Evolutionary conservation across 1,140 invertebrate species (phyloP).

Genomic region (Pachypsylla venusta): DNA sequence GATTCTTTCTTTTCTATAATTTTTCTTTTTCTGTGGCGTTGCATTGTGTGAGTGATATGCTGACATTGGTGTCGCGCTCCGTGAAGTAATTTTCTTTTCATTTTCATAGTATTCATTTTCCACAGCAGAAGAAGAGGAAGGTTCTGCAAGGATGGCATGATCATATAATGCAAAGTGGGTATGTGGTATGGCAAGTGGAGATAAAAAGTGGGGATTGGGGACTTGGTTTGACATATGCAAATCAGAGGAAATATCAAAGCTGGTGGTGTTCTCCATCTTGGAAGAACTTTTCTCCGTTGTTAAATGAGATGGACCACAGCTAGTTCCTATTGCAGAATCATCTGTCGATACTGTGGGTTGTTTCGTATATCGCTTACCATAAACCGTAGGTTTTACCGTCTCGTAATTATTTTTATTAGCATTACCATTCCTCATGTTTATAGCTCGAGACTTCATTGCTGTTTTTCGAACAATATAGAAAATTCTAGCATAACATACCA

Average conservation of each 20-base stretch:
- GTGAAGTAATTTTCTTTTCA: conserved; percentile 19
- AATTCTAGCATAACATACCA: conserved; percentile 65
- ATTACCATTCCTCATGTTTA: conserved; percentile 23
- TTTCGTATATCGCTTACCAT: conserved; percentile 14
- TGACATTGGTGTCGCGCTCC: conserved; percentile 24
- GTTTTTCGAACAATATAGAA: conserved; percentile 63
- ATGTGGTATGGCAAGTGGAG: conserved; percentile 11
- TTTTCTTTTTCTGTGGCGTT: conserved; percentile 31
- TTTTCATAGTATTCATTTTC: conserved; percentile 26
- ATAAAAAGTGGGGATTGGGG: conserved; percentile 10
- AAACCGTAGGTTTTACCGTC: conserved; percentile 25
- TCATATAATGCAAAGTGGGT: conserved; percentile 18
- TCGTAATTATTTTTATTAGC: conserved; percentile 29
- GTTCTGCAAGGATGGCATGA: conserved; percentile 24
- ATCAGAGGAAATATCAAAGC: conserved; percentile 16
- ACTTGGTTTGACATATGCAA: conserved; percentile 18
- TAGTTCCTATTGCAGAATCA: conserved; percentile 43
- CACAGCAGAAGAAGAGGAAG: conserved; percentile 38
- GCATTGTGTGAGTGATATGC: conserved; percentile 27
- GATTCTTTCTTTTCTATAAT: conserved; percentile 21
- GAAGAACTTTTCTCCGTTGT: conserved; percentile 31
- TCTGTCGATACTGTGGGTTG: conserved; percentile 26
- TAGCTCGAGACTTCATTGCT: conserved; percentile 41
- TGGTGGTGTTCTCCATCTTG: conserved; percentile 19
- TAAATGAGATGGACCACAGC: conserved; percentile 35